Conservation (phyloP, 2,113 vertebrate species). For the Myotis brandtii region DNA sequence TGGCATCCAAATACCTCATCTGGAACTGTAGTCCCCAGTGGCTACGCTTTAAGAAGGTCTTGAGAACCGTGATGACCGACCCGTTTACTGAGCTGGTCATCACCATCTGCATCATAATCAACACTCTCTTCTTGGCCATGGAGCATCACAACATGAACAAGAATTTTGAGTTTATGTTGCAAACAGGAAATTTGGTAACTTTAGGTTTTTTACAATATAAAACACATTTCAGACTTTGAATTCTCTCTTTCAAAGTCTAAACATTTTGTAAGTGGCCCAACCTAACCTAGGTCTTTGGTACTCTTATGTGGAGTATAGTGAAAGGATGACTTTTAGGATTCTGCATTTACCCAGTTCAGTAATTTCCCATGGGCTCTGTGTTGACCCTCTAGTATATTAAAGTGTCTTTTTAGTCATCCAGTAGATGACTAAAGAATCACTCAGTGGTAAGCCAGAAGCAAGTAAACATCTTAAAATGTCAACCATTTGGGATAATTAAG, state of each 20-base stretch:
- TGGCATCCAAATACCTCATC: constrained; percentile 90
- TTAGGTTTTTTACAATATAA: not conserved
- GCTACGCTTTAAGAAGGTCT: constrained; percentile 89
- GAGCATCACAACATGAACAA: constrained; percentile 88
- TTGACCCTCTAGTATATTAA: not conserved
- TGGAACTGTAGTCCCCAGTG: constrained; percentile 93
- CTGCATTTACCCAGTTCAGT: not conserved
- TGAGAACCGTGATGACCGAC: constrained; percentile 92
- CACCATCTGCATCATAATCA: constrained; percentile 95
- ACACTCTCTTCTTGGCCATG: constrained; percentile 95
- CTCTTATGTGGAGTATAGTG: not conserved
- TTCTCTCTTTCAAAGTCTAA: not conserved
- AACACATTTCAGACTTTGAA: not conserved
- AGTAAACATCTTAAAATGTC: not conserved
- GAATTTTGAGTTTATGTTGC: constrained; percentile 84
- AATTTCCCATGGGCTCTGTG: not conserved
- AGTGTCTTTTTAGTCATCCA: not conserved
- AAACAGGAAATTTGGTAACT: constrained; percentile 91
- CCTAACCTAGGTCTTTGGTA: not conserved
- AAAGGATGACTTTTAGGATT: not conserved
- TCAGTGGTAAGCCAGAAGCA: not conserved
- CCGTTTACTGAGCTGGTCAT: constrained; percentile 94
- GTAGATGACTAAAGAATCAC: not conserved
- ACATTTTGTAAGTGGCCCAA: not conserved
- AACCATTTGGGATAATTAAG: not conserved